A percentile compares a stretch with the other conserved stretches of the same genome.
These are phyloP conservation scores for Drosophila nr. perissopoda DNA, from an alignment of 2,888 invertebrate species.

Conservation along the genomic window DNA sequence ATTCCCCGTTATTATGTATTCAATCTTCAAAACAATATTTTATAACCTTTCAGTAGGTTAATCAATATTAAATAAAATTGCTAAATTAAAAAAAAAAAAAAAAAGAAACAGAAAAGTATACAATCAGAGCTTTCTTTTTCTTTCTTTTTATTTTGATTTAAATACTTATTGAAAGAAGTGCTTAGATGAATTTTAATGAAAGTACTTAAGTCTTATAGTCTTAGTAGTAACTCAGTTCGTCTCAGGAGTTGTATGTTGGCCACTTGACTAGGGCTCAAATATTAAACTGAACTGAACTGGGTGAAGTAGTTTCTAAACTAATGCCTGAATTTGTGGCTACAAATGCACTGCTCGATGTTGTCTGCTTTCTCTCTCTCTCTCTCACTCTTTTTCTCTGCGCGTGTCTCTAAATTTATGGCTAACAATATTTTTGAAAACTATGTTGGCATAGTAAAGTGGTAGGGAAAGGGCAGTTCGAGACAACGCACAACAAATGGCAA, in stretches of 20 bases:
- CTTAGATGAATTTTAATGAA: not conserved
- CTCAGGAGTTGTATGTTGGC: not conserved
- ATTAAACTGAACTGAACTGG: constrained; percentile 36
- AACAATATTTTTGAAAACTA: constrained; percentile 71
- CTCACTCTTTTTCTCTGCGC: constrained; percentile 14
- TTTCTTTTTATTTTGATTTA: not conserved
- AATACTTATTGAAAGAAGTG: not conserved
- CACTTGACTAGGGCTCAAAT: constrained; percentile 38
- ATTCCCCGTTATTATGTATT: too few species aligned
- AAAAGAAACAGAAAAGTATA: not conserved
- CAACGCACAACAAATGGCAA: constrained; percentile 70
- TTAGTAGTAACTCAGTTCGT: constrained; percentile 6
- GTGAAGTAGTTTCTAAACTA: constrained; percentile 49
- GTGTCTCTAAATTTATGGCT: constrained; percentile 71
- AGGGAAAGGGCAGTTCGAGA: constrained; percentile 5
- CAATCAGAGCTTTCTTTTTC: not conserved
- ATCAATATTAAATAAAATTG: too few species aligned
- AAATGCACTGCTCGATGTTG: constrained; percentile 49
- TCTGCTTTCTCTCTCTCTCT: not conserved
- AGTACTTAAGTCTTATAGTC: not conserved
- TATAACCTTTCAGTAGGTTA: too few species aligned
- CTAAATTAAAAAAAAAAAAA: constrained; percentile 7
- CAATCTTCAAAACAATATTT: too few species aligned
- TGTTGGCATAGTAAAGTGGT: constrained; percentile 9
- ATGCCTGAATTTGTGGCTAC: constrained; percentile 58